Conservation (phyloP, 2,888 invertebrate genomes). For the Neria commutata region DNA sequence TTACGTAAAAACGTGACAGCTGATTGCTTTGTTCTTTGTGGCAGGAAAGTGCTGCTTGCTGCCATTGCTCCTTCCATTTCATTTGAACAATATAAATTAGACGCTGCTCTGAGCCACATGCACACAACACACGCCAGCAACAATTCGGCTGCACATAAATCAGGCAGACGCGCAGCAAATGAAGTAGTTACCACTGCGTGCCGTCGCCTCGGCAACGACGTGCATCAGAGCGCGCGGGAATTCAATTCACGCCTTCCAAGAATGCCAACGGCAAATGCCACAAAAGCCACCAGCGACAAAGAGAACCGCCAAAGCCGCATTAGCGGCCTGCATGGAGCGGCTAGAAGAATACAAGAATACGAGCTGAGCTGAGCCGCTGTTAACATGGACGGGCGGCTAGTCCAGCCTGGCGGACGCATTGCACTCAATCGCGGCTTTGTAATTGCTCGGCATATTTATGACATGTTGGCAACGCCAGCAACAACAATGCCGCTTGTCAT, state of each 20-base stretch:
- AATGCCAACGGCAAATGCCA: slow-evolving; percentile 34
- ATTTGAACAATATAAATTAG: no score
- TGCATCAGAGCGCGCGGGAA: slow-evolving; percentile 24
- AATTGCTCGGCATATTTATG: slow-evolving; percentile 10
- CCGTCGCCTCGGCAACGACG: neutral
- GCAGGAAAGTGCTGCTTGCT: slow-evolving; percentile 46
- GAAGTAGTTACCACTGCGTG: slow-evolving; percentile 19
- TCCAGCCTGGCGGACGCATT: neutral
- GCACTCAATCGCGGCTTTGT: neutral
- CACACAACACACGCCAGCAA: slow-evolving; percentile 19
- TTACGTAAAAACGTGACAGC: no score
- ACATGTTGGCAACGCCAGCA: slow-evolving; percentile 6
- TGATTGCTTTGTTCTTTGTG: no score
- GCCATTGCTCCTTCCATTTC: neutral
- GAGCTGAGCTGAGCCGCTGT: no score
- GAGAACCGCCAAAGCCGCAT: neutral
- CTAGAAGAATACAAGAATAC: neutral
- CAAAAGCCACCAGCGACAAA: neutral
- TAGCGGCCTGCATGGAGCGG: no score
- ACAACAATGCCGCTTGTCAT: slow-evolving; percentile 4
- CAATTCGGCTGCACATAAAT: slow-evolving; percentile 25
- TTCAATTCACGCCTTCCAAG: slow-evolving; percentile 48
- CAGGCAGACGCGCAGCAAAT: slow-evolving; percentile 17
- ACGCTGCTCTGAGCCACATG: no score
- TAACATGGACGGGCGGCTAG: neutral